Conservation (phyloP, 2,888 invertebrate genomes). For the Anthophora plumipes region DNA sequence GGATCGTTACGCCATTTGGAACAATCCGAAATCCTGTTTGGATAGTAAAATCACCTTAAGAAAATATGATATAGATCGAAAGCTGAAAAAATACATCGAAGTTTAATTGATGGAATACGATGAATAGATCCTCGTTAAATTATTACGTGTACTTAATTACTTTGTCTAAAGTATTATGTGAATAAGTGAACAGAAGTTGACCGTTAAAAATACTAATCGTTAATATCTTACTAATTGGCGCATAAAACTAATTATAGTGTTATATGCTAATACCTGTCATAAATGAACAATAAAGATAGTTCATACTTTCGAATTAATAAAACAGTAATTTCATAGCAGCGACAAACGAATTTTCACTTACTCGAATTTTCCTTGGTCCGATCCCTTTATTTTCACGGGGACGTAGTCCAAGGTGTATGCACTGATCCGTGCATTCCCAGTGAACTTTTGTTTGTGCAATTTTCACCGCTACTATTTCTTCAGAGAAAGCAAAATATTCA, state of each 20-base stretch:
- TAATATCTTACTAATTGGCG: too few relatives aligned
- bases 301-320: too few relatives aligned
- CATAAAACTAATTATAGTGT: neutral
- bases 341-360: constrained; percentile 13
- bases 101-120: neutral
- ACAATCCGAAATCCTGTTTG: neutral
- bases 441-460: constrained; percentile 27
- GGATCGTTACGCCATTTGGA: neutral
- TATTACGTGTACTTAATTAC: neutral
- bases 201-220: too few relatives aligned
- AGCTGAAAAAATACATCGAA: neutral
- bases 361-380: constrained; percentile 18
- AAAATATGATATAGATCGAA: neutral
- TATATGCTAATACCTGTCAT: neutral
- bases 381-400: constrained; percentile 23
- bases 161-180: neutral
- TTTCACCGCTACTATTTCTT: constrained; percentile 39
- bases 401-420: constrained; percentile 38
- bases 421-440: constrained; percentile 66
- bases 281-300: too few relatives aligned
- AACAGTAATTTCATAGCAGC: too few relatives aligned
- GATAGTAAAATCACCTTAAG: neutral
- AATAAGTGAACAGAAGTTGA: too few relatives aligned
- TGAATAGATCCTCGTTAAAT: neutral
- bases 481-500: neutral